phyloP scores from a whole-genome alignment of 2,797 vertebrate species.

The Danio jaintianensis region DNA sequence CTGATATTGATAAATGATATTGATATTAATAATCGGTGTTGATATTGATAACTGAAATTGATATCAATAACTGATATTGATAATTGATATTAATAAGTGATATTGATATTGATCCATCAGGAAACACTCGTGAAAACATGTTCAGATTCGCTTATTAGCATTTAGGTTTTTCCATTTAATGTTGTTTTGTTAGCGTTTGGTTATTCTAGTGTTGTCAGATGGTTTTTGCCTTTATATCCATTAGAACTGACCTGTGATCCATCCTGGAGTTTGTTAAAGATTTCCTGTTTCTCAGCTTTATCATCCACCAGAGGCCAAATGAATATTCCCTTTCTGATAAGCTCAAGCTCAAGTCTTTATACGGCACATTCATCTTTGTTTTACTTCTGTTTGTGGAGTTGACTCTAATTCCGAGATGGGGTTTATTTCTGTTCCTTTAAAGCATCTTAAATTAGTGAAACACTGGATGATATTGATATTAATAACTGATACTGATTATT shows the following conservation, averaged over 20 bases:
- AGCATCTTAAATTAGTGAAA: slow-evolving; percentile 4
- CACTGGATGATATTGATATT: background rate
- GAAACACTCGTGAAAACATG: no score
- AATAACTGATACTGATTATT: no score
- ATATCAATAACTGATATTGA: no score
- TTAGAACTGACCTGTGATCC: background rate
- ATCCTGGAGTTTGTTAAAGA: background rate
- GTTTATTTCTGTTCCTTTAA: background rate
- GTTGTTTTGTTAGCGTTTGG: no score
- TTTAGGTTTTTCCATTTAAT: no score
- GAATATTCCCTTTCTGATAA: background rate
- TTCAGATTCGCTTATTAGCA: no score
- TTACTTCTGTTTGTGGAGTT: background rate
- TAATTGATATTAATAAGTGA: no score
- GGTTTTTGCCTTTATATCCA: background rate
- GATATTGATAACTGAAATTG: no score
- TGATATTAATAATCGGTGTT: no score
- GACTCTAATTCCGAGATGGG: background rate
- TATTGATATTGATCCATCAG: no score
- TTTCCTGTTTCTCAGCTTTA: background rate
- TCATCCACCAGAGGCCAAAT: background rate
- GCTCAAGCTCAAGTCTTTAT: background rate
- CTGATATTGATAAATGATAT: no score
- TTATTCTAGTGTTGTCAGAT: background rate
- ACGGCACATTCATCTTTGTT: background rate